Percentiles rank a stretch among this genome's conserved stretches.
Conservation (phyloP, 2,888 invertebrate species). For the Amphipoea oculea region DNA sequence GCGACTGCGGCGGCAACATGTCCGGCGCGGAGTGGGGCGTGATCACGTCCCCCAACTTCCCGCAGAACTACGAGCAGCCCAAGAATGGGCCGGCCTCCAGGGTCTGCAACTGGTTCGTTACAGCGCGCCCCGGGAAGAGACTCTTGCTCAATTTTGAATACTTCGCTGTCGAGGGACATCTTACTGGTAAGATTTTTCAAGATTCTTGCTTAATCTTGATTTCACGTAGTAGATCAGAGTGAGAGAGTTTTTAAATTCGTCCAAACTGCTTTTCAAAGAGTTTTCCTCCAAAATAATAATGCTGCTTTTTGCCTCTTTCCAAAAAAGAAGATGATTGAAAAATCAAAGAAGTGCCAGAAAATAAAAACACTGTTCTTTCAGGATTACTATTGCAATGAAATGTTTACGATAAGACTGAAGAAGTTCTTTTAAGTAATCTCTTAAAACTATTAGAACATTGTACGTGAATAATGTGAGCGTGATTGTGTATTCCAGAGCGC, state of each 20-base stretch:
- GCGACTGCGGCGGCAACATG: conserved; percentile 98
- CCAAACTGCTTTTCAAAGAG: background rate
- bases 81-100: conserved; percentile 94
- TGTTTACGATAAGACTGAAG: background rate
- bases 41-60: conserved; percentile 97
- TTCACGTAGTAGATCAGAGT: background rate
- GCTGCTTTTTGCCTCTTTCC: background rate
- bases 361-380: background rate
- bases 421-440: background rate
- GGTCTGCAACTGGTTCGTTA: conserved; percentile 99
- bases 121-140: conserved; percentile 95
- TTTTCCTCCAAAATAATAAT: background rate
- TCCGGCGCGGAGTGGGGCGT: conserved; percentile 95
- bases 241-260: background rate
- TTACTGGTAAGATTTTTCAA: conserved; percentile 91
- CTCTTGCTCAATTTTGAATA: conserved; percentile 97
- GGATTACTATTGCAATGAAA: background rate
- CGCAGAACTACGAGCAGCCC: conserved; percentile 96
- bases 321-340: background rate
- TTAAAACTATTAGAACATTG: background rate
- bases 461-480: background rate
- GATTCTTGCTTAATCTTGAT: background rate
- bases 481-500: conserved; percentile 90
- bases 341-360: background rate
- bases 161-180: conserved; percentile 98